Percentiles rank a stretch among this genome's conserved stretches.
Conservation (phyloP, 2,888 invertebrate species). For the Microchrysa polita region DNA sequence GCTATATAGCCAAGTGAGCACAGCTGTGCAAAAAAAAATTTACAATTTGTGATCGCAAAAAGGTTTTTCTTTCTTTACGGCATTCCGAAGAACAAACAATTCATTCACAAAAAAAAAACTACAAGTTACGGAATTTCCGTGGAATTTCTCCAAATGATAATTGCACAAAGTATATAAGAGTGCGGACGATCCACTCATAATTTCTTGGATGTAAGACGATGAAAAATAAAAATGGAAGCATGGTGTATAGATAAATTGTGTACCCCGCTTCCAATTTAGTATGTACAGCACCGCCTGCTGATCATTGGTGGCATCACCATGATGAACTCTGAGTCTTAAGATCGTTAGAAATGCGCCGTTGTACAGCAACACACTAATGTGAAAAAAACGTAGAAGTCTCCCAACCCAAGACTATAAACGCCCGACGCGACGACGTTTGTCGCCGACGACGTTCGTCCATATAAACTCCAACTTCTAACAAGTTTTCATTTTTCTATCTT, state of each 20-base stretch:
- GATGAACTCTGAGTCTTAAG: slow-evolving; percentile 22
- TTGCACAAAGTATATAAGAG: slow-evolving; percentile 19
- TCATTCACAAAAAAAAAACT: slow-evolving; percentile 29
- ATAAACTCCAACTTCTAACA: slow-evolving; percentile 7
- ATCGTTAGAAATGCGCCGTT: slow-evolving; percentile 21
- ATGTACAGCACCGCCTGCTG: no score
- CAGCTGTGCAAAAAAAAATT: slow-evolving; percentile 26
- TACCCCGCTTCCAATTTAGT: background rate
- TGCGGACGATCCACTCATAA: no score
- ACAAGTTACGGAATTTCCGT: slow-evolving; percentile 14
- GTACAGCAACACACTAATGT: slow-evolving; percentile 22
- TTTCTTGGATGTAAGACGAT: no score
- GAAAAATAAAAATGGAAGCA: no score
- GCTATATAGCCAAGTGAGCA: slow-evolving; percentile 11
- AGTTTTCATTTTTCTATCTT: slow-evolving; percentile 28
- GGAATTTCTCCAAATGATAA: slow-evolving; percentile 38
- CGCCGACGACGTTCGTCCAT: slow-evolving; percentile 20
- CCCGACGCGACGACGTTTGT: background rate
- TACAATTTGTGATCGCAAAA: background rate
- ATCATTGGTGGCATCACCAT: background rate
- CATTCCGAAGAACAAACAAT: slow-evolving; percentile 33
- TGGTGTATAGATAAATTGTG: no score
- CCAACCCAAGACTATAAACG: background rate
- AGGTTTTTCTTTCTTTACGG: background rate
- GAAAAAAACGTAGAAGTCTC: background rate